Conservation (phyloP, 1,140 invertebrate genomes). For the Hydropsyche tenuis region DNA sequence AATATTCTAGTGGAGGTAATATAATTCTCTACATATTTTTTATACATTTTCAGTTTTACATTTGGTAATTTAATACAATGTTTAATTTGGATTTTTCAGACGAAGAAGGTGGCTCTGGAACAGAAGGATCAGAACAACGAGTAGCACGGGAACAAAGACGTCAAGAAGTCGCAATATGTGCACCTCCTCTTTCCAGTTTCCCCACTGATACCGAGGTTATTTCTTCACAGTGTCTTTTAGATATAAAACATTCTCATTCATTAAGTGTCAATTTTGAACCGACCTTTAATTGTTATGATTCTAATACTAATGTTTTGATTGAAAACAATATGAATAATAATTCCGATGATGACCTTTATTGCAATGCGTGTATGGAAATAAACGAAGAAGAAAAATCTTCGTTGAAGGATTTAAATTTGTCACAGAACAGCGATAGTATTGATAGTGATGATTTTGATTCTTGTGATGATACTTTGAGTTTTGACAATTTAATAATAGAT, state of each 20-base stretch:
- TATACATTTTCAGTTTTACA: neutral
- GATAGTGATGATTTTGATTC: slow-evolving; percentile 15
- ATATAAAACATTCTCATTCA: slow-evolving; percentile 6
- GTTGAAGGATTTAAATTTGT: neutral
- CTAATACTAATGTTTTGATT: neutral
- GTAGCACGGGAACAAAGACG: slow-evolving; percentile 39
- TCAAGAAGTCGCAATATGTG: slow-evolving; percentile 44
- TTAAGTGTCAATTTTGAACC: slow-evolving; percentile 14
- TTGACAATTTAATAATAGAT: neutral
- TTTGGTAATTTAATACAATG: slow-evolving; percentile 2
- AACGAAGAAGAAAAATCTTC: neutral
- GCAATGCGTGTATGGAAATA: neutral
- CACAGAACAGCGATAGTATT: neutral
- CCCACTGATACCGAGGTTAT: slow-evolving; percentile 49
- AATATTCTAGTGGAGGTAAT: slow-evolving; percentile 44
- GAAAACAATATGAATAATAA: neutral
- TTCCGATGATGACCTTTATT: neutral
- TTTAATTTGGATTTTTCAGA: slow-evolving; percentile 27
- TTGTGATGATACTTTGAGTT: neutral
- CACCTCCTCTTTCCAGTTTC: slow-evolving; percentile 33
- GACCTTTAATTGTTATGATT: neutral
- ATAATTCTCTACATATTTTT: neutral
- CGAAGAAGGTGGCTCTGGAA: slow-evolving; percentile 44
- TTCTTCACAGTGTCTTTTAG: slow-evolving; percentile 14
- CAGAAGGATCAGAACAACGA: slow-evolving; percentile 44